Conservation (phyloP, 2,888 invertebrate genomes). For the Pyrgus malvae region DNA sequence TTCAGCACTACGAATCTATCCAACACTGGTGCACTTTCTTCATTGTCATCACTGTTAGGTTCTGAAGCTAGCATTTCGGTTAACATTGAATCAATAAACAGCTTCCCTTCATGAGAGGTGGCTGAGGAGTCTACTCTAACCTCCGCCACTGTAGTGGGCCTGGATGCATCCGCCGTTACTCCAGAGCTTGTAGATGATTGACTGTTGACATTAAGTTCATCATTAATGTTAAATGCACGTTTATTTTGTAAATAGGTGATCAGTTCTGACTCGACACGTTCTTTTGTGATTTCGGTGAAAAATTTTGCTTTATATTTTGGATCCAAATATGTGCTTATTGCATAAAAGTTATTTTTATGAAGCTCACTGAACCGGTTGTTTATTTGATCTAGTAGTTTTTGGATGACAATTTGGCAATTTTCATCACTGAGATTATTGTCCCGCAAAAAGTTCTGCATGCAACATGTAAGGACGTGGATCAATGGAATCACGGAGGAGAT, state of each 20-base stretch:
- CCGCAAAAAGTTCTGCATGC: not conserved
- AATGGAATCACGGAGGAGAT: not conserved
- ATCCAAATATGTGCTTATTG: conserved; percentile 16
- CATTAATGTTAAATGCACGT: not conserved
- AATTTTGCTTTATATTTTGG: conserved; percentile 1
- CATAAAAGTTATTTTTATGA: not conserved
- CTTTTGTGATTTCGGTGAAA: not conserved
- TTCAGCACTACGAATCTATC: not conserved
- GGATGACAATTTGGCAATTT: not conserved
- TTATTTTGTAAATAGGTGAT: not conserved
- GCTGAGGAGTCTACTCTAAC: not conserved
- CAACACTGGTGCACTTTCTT: not conserved
- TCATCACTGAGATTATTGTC: not conserved
- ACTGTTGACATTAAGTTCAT: not conserved
- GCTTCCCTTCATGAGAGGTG: too few relatives aligned
- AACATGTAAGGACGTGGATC: not conserved
- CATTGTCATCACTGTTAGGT: conserved; percentile 11
- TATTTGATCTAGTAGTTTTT: not conserved
- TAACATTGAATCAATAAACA: not conserved
- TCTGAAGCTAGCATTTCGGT: conserved; percentile 15
- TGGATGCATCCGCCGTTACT: not conserved
- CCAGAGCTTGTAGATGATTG: not conserved
- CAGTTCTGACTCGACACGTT: not conserved
- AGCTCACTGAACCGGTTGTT: not conserved
- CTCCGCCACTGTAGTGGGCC: not conserved